Evolutionary conservation across 2,113 vertebrate genomes (phyloP).

Genomic region (Xiphophorus couchianus): DNA sequence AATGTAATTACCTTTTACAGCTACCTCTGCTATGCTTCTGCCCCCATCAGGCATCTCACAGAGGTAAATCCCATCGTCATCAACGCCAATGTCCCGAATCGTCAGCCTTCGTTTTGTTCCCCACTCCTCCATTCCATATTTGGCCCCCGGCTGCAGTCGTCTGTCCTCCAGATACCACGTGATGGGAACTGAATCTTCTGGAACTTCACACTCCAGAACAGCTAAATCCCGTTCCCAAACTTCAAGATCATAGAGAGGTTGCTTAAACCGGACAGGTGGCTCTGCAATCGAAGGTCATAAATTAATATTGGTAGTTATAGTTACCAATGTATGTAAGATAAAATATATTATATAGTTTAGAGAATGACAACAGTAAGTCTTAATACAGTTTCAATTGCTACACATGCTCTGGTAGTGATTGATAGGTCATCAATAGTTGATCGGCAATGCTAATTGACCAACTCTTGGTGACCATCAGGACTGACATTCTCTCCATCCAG

Average conservation of each 20-base stretch:
- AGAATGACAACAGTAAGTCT: no score
- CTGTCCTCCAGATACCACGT: constrained; percentile 96
- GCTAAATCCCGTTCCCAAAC: constrained; percentile 90
- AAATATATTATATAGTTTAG: no score
- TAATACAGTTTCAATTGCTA: no score
- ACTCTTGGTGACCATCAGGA: no score
- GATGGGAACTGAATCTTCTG: constrained; percentile 89
- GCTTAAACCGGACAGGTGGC: constrained; percentile 88
- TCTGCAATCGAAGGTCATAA: constrained; percentile 74
- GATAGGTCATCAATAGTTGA: no score
- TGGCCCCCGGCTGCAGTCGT: constrained; percentile 90
- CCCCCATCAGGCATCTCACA: constrained; percentile 96
- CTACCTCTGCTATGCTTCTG: constrained; percentile 92
- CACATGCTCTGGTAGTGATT: no score
- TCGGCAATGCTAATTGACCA: no score
- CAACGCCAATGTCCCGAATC: constrained; percentile 89
- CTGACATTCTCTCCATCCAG: no score
- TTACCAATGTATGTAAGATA: no score
- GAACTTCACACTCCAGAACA: constrained; percentile 95
- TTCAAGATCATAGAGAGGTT: constrained; percentile 90
- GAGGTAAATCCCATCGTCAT: constrained; percentile 95
- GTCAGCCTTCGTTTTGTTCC: constrained; percentile 89
- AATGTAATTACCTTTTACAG: constrained; percentile 88
- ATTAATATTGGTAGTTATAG: no score
- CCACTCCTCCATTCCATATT: constrained; percentile 94